A percentile compares a stretch with the other conserved stretches of the same genome.
phyloP scores from a whole-genome alignment of 2,888 invertebrate species.

The Stenolophus ochropezus region DNA sequence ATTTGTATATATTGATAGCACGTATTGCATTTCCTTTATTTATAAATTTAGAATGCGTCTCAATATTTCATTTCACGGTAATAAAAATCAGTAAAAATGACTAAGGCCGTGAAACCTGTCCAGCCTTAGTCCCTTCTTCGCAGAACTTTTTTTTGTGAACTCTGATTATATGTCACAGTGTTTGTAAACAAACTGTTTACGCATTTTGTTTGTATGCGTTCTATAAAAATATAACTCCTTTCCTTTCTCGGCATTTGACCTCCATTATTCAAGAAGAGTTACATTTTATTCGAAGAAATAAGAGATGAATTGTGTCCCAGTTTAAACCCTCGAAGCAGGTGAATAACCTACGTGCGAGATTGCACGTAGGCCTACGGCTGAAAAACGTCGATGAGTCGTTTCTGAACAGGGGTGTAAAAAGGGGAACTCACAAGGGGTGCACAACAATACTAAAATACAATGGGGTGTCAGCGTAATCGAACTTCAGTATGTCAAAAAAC shows the following conservation, averaged over 20 bases:
- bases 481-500: too few relatives aligned
- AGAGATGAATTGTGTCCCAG: conserved; percentile 2
- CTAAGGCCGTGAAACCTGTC: conserved; percentile 11
- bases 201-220: conserved; percentile 9
- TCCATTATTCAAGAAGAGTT: background rate
- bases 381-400: conserved; percentile 5
- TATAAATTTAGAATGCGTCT: background rate
- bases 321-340: conserved; percentile 2
- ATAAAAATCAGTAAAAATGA: conserved; percentile 7
- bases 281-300: background rate
- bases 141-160: background rate
- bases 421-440: background rate
- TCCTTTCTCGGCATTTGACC: background rate
- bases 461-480: too few relatives aligned
- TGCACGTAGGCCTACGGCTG: conserved; percentile 26
- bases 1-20: background rate
- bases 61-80: background rate
- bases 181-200: conserved; percentile 31
- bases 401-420: background rate
- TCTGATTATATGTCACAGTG: background rate
- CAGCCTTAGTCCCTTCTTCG: background rate
- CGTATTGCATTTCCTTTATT: background rate
- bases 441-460: too few relatives aligned
- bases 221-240: conserved; percentile 4
- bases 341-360: conserved; percentile 20